phyloP scores from a whole-genome alignment of 2,888 invertebrate species.

The Cryptocheilus praepositus region DNA sequence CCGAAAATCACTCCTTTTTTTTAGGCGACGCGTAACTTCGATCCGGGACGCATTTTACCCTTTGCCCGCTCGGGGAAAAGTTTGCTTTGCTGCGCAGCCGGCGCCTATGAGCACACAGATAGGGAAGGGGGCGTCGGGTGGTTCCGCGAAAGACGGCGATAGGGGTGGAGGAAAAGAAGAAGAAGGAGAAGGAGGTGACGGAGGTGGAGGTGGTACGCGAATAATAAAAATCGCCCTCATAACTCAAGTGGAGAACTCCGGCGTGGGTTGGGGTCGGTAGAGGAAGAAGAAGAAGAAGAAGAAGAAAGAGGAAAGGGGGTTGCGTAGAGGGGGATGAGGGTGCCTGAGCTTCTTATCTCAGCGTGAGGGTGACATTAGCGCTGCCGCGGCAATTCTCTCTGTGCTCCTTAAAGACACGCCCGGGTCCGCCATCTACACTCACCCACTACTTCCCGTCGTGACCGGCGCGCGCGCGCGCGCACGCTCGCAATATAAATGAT shows the following conservation, averaged over 20 bases:
- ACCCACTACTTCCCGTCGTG: conserved; percentile 12
- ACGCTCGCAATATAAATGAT: conserved; percentile 21
- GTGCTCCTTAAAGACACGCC: conserved; percentile 16
- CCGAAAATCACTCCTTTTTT: too few relatives aligned
- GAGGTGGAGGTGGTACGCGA: conserved; percentile 58
- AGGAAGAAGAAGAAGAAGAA: conserved; percentile 24
- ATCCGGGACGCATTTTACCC: too few relatives aligned
- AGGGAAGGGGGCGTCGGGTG: conserved; percentile 62
- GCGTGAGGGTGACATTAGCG: conserved; percentile 72
- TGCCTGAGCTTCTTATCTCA: conserved; percentile 71
- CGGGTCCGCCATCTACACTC: conserved; percentile 20
- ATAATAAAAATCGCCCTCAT: conserved; percentile 74
- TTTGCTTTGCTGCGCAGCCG: conserved; percentile 29
- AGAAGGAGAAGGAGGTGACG: background rate
- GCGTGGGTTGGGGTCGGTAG: conserved; percentile 46
- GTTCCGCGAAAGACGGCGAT: too few relatives aligned
- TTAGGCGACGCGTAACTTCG: too few relatives aligned
- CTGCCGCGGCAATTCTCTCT: conserved; percentile 68
- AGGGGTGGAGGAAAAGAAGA: conserved; percentile 39
- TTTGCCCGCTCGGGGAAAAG: too few relatives aligned
- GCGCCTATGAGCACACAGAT: conserved; percentile 66
- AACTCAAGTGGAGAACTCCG: conserved; percentile 68
- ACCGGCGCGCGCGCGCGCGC: background rate
- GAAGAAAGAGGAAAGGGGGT: conserved; percentile 7
- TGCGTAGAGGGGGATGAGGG: conserved; percentile 20